These are phyloP conservation scores for Heteromormyrus szaboi DNA, from an alignment of 2,797 vertebrate species.

Conservation along the genomic window DNA sequence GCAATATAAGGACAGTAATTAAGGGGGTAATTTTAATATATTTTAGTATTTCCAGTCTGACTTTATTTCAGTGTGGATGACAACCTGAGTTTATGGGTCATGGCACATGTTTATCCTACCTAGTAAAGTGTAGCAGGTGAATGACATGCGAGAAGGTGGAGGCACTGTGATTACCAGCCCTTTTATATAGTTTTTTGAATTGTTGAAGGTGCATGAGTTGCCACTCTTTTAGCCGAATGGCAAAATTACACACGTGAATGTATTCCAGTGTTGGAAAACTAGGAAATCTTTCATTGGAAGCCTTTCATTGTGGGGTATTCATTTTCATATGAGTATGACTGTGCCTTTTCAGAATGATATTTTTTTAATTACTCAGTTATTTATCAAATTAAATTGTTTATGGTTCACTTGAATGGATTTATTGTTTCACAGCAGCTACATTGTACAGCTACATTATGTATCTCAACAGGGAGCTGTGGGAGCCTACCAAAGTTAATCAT, in stretches of 20 bases:
- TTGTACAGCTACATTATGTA: not conserved
- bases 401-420: constrained; percentile 3
- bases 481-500: not conserved
- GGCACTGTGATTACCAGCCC: not conserved
- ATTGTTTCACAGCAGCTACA: constrained; percentile 3
- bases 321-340: not conserved
- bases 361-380: constrained; percentile 9
- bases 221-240: not conserved
- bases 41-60: not conserved
- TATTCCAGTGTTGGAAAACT: not conserved
- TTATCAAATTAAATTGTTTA: not conserved
- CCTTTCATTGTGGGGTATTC: not conserved
- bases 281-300: not conserved
- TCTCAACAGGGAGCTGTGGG: not conserved
- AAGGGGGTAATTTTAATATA: not conserved
- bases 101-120: not conserved
- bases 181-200: not conserved
- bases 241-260: not conserved
- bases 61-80: not conserved
- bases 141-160: not conserved
- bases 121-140: not conserved
- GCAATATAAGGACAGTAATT: not conserved
- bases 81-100: not conserved
- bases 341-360: not conserved
- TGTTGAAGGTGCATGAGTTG: not conserved